Evolutionary conservation across 2,888 invertebrate genomes (phyloP), one percentile per base, ranked within the genome.

Genomic region (Heliconius sara): DNA sequence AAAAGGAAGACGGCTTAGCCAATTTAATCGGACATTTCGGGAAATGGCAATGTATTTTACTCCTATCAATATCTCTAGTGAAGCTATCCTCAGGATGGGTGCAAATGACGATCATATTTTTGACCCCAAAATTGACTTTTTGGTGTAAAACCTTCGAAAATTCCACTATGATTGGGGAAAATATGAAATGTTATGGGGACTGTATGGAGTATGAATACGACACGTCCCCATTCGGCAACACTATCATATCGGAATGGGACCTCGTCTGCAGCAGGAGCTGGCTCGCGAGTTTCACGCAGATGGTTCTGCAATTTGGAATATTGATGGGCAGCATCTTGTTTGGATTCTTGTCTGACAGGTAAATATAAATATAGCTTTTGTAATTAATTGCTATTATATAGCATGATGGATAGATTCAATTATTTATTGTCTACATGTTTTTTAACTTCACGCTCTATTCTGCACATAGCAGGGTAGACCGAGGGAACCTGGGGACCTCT

Each of bases 61-160:
- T 97, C 78, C 86, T 96, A 0, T 93, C 96, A 0, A 95, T 97
- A n/a, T 96, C 96, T 34, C 87, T 97, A 9, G 96, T 97, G 74
- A 97, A 97, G 89, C 95, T 97, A 80, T 97, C 97, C 0, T 97
- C 97, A 0, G 97, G 97, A 10, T 97, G 97, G 97, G 97, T 97
- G 76, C 97, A 97, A 84, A 93, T 97, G 87, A 96, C 96, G 0
- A 97, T 97, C 74, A 95, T 97, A 1, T 97, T 97, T 84, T 91
- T 97, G 77, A 97, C 97, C 0, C 97, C 97, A 0, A 96, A 96
- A 12, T 90, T 96, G 0, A 89, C 91, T 0, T 96, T 95, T 84
- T 92, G 93, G 83, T 97, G 97, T 85, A 86, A 86, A 0, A 85
- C 88, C 52, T 93, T 95, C 3, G 76, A 81, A 12, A 90, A 90